Base-by-base conservation (phyloP, 92 coral and sea anemone species). In the Epizoanthus ramosus region DNA sequence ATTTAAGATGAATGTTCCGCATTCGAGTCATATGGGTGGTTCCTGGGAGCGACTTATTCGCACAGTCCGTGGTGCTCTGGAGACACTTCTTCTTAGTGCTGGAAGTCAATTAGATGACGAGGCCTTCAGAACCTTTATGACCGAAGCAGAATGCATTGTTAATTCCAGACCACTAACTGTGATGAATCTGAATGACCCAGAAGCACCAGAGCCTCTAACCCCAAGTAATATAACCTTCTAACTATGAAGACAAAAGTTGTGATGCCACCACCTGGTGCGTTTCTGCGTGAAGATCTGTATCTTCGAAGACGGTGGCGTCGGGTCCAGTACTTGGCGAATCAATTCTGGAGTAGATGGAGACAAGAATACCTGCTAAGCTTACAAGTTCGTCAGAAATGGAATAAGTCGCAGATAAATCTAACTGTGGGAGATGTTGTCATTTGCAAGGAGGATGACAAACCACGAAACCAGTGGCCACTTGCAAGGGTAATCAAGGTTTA, bases 111-210 rank as follows among this genome's bases (percentile, higher is more conserved):
- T 84, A 22, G 73, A 84, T 73, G 87, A 84, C 33, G 87, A 84
- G 59, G 45, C 85, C 21, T 59, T 86, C 61, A 73, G 72, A 18
- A 86, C 80, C 25, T 64, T 83, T 33, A 69, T 82, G 79, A 82
- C 79, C 17, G 69, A 82, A 82, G 86, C 69, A 82, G 86, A 68
- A 39, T 43, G 67, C 68, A 81, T 81, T 50, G 79, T 81, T 50
- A 81, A 81, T 74, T 81, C 85, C 22, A 57, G 85, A 81, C 85
- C 85, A 18, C 73, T 81, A 4, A 68, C 85, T 68, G 73, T 68
- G 50, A 68, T 68, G 73, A 68, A 68, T 68, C 73, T 37, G 50
- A 68, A 68, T 68, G 70, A 71, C 39, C 80, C 79, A 19, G 86
- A 71, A 23, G 68, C 79, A 16, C 86, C 86, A 58, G 71, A 83